These are phyloP conservation scores for Python bivittatus DNA, from an alignment of 2,113 vertebrate species.

Conservation along the genomic window DNA sequence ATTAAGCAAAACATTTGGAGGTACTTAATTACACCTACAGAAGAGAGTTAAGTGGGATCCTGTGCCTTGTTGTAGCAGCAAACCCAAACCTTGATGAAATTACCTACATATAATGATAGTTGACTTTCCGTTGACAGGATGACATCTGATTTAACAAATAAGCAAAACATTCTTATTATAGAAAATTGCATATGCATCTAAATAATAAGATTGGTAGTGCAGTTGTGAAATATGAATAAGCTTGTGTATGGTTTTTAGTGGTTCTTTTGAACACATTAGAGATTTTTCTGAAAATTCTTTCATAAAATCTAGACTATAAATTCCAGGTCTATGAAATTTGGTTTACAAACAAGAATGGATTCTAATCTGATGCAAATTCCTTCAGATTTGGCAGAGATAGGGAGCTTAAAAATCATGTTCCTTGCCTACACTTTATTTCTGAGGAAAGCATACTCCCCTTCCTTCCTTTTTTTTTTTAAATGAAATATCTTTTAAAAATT, in stretches of 20 bases:
- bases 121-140: constrained; percentile 5
- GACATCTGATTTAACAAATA: constrained; percentile 20
- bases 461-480: no score
- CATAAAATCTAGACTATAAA: no score
- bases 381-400: no score
- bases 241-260: background rate
- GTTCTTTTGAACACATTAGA: background rate
- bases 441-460: no score
- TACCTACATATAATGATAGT: constrained; percentile 18
- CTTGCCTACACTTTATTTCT: no score
- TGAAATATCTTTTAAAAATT: no score
- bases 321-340: no score
- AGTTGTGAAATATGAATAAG: background rate
- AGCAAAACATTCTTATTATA: constrained; percentile 36
- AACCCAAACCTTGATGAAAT: constrained; percentile 44
- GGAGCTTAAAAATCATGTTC: no score
- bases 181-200: constrained; percentile 15
- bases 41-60: constrained; percentile 58
- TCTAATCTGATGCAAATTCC: no score
- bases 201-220: constrained; percentile 14
- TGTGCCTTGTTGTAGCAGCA: constrained; percentile 40
- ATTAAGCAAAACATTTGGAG: constrained; percentile 71
- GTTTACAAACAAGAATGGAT: no score
- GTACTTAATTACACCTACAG: constrained; percentile 65
- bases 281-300: background rate